Conservation (phyloP, 1,140 invertebrate genomes). For the Lysiphlebus fabarum region DNA sequence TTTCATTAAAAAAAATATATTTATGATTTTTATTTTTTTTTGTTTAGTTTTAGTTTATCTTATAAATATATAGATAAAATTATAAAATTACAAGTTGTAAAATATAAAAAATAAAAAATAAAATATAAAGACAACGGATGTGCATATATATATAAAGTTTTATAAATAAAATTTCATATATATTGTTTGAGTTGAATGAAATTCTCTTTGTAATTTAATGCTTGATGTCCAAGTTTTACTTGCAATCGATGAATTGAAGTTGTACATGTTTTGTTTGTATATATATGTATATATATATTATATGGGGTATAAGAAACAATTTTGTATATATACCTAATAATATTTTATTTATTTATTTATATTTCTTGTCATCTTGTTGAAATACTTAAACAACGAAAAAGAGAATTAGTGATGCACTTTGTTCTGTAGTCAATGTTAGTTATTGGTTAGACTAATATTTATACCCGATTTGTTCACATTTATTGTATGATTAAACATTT, state of each 20-base stretch:
- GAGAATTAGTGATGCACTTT: slow-evolving; percentile 1
- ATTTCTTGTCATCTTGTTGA: background rate
- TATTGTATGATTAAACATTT: background rate
- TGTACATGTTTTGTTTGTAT: too few species aligned
- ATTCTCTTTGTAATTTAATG: slow-evolving; percentile 3
- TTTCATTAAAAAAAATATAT: background rate
- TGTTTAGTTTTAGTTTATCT: background rate
- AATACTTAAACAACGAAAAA: background rate
- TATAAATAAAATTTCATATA: background rate
- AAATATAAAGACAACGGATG: slow-evolving; percentile 12
- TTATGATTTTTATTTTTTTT: slow-evolving; percentile 1
- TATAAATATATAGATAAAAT: background rate
- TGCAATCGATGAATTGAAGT: slow-evolving; percentile 7
- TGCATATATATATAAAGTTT: background rate
- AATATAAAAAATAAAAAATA: slow-evolving; percentile 4
- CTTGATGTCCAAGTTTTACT: slow-evolving; percentile 8
- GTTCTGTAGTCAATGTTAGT: background rate
- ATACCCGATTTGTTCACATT: background rate
- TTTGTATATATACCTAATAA: background rate
- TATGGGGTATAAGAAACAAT: too few species aligned
- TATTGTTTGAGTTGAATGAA: background rate
- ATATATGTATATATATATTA: too few species aligned
- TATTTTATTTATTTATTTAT: background rate
- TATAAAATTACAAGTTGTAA: slow-evolving; percentile 3
- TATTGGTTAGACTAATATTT: slow-evolving; percentile 3